These are phyloP conservation scores for Oryzias woworae DNA, from an alignment of 2,113 vertebrate genomes.

Conservation along the genomic window DNA sequence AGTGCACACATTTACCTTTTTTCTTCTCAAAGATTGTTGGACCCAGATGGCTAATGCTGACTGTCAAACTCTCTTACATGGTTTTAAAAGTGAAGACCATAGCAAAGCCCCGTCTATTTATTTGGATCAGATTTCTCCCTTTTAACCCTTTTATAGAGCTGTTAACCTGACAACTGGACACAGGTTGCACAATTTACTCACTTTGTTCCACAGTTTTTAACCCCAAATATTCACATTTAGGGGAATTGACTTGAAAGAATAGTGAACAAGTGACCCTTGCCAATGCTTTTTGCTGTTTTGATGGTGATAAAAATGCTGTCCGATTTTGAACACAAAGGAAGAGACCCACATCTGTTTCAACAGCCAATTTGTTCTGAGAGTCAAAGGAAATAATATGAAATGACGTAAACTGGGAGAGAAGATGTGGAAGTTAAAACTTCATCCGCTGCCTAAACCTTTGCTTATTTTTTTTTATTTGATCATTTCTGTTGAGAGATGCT, in stretches of 20 bases:
- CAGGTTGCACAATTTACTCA: constrained; percentile 31
- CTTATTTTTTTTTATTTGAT: constrained; percentile 61
- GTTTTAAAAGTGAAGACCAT: constrained; percentile 16
- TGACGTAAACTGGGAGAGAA: constrained; percentile 27
- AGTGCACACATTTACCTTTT: too few relatives aligned
- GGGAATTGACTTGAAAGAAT: too few relatives aligned
- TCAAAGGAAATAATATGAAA: constrained; percentile 45
- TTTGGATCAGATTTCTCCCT: constrained; percentile 51
- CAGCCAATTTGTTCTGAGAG: constrained; percentile 48
- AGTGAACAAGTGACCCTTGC: neutral
- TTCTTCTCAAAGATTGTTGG: too few relatives aligned
- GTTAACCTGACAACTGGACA: constrained; percentile 52
- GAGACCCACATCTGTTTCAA: constrained; percentile 23
- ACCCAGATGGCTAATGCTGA: constrained; percentile 17
- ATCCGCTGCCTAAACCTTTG: constrained; percentile 48
- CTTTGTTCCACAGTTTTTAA: neutral
- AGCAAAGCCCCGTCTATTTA: constrained; percentile 5
- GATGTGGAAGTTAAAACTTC: constrained; percentile 65
- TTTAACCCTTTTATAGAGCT: constrained; percentile 57
- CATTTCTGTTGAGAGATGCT: constrained; percentile 65
- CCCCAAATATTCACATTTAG: too few relatives aligned
- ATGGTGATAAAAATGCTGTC: constrained; percentile 17
- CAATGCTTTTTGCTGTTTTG: constrained; percentile 25
- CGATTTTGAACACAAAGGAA: constrained; percentile 35
- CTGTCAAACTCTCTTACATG: constrained; percentile 16